Evolutionary conservation across 2,888 invertebrate species (phyloP).

Genomic region (Xylota segnis): DNA sequence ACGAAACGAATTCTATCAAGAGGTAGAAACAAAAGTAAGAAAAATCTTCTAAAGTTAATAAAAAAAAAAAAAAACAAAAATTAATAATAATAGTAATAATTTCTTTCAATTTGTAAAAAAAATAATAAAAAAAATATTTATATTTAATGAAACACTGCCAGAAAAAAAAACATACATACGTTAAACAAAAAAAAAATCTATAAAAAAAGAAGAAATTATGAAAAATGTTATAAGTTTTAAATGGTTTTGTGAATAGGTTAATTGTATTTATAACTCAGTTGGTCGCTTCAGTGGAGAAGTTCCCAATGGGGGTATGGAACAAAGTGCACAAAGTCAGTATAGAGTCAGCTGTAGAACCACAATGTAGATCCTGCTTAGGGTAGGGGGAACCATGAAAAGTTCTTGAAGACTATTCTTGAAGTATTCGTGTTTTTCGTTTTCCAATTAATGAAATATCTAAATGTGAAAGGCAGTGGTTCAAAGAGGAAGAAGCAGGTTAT

Average conservation of each 20-base stretch:
- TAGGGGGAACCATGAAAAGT: neutral
- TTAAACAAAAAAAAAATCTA: slow-evolving; percentile 40
- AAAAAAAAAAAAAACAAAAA: slow-evolving; percentile 28
- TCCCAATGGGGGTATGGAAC: neutral
- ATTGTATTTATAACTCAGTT: slow-evolving; percentile 14
- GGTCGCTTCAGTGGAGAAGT: slow-evolving; percentile 8
- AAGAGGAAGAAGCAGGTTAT: no score
- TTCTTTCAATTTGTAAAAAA: slow-evolving; percentile 43
- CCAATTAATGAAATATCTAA: no score
- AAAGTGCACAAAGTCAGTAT: slow-evolving; percentile 5
- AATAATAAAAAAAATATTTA: slow-evolving; percentile 27
- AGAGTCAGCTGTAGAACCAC: neutral
- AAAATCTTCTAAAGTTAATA: slow-evolving; percentile 30
- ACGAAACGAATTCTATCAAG: slow-evolving; percentile 36
- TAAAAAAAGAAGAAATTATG: slow-evolving; percentile 26
- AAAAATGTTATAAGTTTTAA: slow-evolving; percentile 28
- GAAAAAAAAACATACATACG: slow-evolving; percentile 58
- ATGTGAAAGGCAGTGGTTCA: no score
- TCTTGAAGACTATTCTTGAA: neutral
- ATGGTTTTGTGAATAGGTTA: slow-evolving; percentile 40
- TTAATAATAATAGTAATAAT: slow-evolving; percentile 4
- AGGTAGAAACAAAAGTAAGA: slow-evolving; percentile 9
- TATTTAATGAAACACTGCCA: slow-evolving; percentile 71
- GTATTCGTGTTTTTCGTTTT: no score
- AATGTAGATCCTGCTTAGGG: neutral